Evolutionary conservation across 2,888 invertebrate species (phyloP), one percentile per base, ranked within the genome.

Genomic region (Ormyrus pomaceus): DNA sequence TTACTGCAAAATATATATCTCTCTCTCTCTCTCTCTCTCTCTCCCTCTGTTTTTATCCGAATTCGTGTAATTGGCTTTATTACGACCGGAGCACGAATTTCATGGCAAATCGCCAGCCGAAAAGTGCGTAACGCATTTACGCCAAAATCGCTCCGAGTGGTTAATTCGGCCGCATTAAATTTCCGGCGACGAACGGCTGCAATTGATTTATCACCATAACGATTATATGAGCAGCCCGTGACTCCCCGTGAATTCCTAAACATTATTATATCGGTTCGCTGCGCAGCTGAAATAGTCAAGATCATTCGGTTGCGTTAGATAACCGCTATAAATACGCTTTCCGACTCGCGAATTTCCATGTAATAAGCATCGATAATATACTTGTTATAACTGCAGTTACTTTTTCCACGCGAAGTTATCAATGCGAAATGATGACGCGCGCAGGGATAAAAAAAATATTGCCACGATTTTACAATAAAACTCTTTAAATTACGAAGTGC

Each of bases 111-210:
- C 13, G 75, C 55, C 56, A 69, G 13, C 56, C 45, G 84, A 84
- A 85, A 85, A 84, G 83, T 83, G 82, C 82, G 83, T 84, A 85
- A 85, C 82, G 82, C 83, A 66, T 84, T 84, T 83, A 84, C 83
- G 83, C 77, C 80, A 80, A 84, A 83, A 84, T 84, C 80, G 82
- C 77, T 71, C 72, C 69, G 79, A 83, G 77, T 83, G 83, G 83
- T 83, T 77, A 82, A 82, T 84, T 82, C 72, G 82, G 72, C 62
- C 65, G 82, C 83, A 85, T 84, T 84, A 84, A 85, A 84, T 84
- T 84, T 82, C 81, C 82, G 48, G 77, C 83, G 83, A 82, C 84
- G 81, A 69, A 82, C 78, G 77, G 74, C 75, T 77, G 83, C 83
- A 84, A 85, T 86, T 85, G 82, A 84, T 85, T 86, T 84, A 85